phyloP scores from a whole-genome alignment of 2,888 invertebrate species.

The Acanthopleura granulata region DNA sequence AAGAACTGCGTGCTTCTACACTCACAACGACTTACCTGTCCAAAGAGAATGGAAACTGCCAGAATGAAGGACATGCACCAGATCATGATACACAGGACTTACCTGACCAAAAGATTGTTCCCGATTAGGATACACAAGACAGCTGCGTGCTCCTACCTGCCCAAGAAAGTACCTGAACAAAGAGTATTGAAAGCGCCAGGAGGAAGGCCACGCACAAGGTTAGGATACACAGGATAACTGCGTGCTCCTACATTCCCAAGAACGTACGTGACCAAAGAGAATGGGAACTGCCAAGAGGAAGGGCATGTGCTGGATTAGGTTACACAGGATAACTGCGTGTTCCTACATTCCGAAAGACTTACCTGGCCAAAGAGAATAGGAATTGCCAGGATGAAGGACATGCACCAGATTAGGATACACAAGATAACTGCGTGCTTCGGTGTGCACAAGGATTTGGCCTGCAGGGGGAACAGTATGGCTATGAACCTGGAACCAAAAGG shows the following conservation, averaged over 20 bases:
- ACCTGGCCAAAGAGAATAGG: conserved; percentile 78
- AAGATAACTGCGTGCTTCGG: conserved; percentile 77
- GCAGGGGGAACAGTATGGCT: conserved; percentile 80
- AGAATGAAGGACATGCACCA: too few relatives aligned
- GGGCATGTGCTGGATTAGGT: conserved; percentile 76
- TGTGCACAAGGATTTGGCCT: conserved; percentile 79
- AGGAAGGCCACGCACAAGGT: conserved; percentile 77
- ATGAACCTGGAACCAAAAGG: conserved; percentile 74
- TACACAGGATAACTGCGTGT: conserved; percentile 76
- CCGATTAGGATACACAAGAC: too few relatives aligned
- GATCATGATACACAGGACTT: too few relatives aligned
- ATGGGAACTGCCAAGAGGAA: conserved; percentile 77
- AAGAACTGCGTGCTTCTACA: too few relatives aligned
- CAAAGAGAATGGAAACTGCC: too few relatives aligned
- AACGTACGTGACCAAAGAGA: conserved; percentile 75
- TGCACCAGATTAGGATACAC: conserved; percentile 76
- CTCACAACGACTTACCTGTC: too few relatives aligned
- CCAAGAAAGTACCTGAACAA: conserved; percentile 74
- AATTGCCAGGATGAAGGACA: conserved; percentile 75
- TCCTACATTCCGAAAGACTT: conserved; percentile 61
- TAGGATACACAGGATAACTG: conserved; percentile 75
- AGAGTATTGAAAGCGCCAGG: conserved; percentile 76
- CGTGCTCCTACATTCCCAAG: conserved; percentile 70
- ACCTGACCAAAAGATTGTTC: too few relatives aligned
- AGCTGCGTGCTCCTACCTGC: too few relatives aligned